Base-by-base conservation (phyloP, 2,797 vertebrate species). In the Yasuhikotakia modesta region DNA sequence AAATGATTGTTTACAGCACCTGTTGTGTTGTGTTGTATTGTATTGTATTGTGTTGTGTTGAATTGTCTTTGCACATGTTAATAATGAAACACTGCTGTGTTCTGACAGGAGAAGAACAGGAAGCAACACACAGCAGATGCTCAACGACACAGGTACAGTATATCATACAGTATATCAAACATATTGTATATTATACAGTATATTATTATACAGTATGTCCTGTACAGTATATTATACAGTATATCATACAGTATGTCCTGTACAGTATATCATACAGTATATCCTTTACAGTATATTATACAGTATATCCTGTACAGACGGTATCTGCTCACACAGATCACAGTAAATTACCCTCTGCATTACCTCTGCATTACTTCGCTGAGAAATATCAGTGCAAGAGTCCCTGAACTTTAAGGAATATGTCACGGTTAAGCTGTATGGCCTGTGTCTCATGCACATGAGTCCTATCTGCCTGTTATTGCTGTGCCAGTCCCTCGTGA, bases 111-210 rank as follows among this genome's bases (percentile, higher is more conserved):
- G 90, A 85, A 92, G 92, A 84, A 86, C 91, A 70, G 91, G 89
- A 85, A 92, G 90, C 86, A 90, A 87, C 65, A 84, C 80, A 35
- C 92, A 93, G 70, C 89, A 87, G 86, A 93, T 94, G 92, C 92
- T 94, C 70, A 87, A 60, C 0, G 93, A 94, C 66, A 87, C 92
- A 92, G 92, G 93, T 94, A 61, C 58, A 17, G 24, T 61, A 74
- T 43, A 8, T 19, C 0, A 7, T 11, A 6, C 35, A 39, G 35
- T 39, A 39, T 39, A 39, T 8, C 35, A 39, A 7, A 39, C 6
- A 6, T 68, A 4, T 4, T 2, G 27, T 27, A 27, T 2, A 27
- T 27, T 4, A 27, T 27, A 27, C 27, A 27, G 27, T 27, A 27
- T 27, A 27, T n/a, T n/a, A n/a, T n/a, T n/a, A 27, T 27, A 27